Evolutionary conservation across 2,797 vertebrate species (phyloP).

Genomic region (Megaceryle alcyon): DNA sequence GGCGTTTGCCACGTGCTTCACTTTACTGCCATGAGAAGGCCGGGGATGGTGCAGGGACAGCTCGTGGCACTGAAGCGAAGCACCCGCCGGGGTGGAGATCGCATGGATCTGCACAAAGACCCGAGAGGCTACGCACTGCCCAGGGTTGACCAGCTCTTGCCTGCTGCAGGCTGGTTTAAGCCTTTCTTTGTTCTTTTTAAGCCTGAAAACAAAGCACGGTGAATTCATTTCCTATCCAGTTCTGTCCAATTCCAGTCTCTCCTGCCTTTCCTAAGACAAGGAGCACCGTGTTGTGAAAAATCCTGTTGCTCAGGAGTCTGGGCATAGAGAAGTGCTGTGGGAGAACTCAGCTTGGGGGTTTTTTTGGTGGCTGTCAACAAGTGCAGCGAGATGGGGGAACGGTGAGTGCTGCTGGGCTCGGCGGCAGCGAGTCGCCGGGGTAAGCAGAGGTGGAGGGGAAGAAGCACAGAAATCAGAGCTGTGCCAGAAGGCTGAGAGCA

Average conservation of each 20-base stretch:
- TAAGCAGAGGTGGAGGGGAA: neutral
- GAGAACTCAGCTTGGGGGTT: neutral
- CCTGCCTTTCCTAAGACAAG: neutral
- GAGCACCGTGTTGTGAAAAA: neutral
- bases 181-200: neutral
- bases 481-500: slow-evolving; percentile 26
- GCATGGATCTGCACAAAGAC: neutral
- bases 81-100: accelerated
- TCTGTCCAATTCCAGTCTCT: neutral
- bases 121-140: neutral
- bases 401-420: neutral
- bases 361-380: neutral
- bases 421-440: neutral
- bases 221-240: neutral
- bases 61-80: neutral
- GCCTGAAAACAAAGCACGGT: neutral
- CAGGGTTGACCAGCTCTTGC: accelerated
- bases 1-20: neutral
- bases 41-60: neutral
- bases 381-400: neutral
- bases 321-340: neutral
- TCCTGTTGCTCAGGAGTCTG: neutral
- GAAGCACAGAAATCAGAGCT: slow-evolving; percentile 34
- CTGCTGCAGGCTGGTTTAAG: neutral
- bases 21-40: neutral